Base-by-base conservation (phyloP, 1,140 invertebrate genomes). In the Drosophila pseudoobscura region DNA sequence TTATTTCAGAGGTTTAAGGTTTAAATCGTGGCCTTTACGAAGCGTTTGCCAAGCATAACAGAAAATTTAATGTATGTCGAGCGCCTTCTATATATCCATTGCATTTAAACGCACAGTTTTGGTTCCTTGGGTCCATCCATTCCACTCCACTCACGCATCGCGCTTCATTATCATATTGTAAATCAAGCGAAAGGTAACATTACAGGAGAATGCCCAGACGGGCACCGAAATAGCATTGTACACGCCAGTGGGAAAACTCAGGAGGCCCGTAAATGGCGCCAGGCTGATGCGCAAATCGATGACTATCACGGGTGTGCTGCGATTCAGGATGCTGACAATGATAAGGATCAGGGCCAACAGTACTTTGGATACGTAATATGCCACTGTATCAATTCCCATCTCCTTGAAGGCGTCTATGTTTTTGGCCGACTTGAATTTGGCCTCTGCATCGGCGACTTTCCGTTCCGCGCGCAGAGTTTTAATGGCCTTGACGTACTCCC, bases 221-320 rank as follows among this genome's bases (percentile, higher is more conserved):
- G 84, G 88, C 52, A 90, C 88, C 0, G 90, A 91, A 46, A 91
- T 69, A 1, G 90, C 88, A 62, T 90, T 87, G 3, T 69, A 66
- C 2, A 91, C 60, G 17, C 88, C 88, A 9, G 90, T 89, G 20
- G 90, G 90, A 63, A 91, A 91, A 7, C 84, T 91, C 2, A 91
- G 61, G 1, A 91, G 41, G 0, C 84, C 85, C 1, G 52, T 56
- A 39, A 91, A 53, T 13, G 90, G 90, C 51, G 56, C 70, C 35
- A 91, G 39, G 49, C 74, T 88, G 17, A 91, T 78, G 17, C 44
- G 55, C n/a, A 90, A 59, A 11, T 79, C 66, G 31, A 90, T 84
- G 11, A 89, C 53, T 51, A 91, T 72, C 2, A 91, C 90, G 0
- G 90, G 74, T 1, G 69, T 64, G 13, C 73, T 62, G 13, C 90